These are phyloP conservation scores for Leptopilina drosophilae DNA, from an alignment of 2,888 invertebrate genomes.

Conservation along the genomic window DNA sequence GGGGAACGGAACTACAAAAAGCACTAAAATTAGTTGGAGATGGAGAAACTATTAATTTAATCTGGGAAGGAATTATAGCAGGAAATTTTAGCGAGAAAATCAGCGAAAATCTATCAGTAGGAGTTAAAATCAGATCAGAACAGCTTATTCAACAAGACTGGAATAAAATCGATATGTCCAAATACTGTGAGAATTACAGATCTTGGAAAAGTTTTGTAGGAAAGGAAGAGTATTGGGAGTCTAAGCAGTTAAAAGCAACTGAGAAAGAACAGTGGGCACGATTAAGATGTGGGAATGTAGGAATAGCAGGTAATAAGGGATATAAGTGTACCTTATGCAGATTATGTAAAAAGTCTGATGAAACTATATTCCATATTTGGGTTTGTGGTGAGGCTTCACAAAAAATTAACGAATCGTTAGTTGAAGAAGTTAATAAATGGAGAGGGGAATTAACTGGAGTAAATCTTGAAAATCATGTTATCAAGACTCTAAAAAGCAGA, in stretches of 20 bases:
- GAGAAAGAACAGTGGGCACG: conserved; percentile 33
- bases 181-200: background rate
- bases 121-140: background rate
- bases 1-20: background rate
- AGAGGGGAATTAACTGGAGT: too few species aligned
- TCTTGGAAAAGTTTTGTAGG: background rate
- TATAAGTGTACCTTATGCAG: background rate
- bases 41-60: background rate
- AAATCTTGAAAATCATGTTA: too few species aligned
- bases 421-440: too few species aligned
- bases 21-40: background rate
- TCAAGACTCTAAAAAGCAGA: too few species aligned
- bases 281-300: conserved; percentile 27
- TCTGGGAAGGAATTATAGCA: background rate
- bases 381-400: too few species aligned
- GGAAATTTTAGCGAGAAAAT: background rate
- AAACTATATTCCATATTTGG: too few species aligned
- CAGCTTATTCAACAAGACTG: background rate
- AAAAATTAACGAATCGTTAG: too few species aligned
- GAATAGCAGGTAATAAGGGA: conserved; percentile 12
- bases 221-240: background rate
- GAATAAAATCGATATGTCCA: background rate
- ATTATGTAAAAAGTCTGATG: too few species aligned
- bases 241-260: background rate
- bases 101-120: background rate